These are phyloP conservation scores for Pomacea maculata DNA, from an alignment of 1,140 invertebrate genomes.

Conservation along the genomic window DNA sequence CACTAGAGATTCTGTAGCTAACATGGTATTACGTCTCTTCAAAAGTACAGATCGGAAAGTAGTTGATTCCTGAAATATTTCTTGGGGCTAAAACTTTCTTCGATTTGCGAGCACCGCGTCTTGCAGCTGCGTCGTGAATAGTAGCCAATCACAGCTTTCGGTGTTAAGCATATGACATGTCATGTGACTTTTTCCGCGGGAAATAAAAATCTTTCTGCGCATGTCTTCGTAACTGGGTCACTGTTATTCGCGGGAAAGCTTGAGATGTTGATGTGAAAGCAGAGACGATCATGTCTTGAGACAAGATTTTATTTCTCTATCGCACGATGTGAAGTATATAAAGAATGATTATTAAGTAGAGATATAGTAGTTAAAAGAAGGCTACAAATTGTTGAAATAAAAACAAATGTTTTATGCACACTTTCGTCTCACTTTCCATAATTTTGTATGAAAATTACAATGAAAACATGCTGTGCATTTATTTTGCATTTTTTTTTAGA, in stretches of 20 bases:
- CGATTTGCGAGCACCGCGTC: constrained; percentile 13
- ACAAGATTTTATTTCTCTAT: too few species aligned
- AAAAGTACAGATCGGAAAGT: neutral
- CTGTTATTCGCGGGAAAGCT: neutral
- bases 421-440: too few species aligned
- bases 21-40: constrained; percentile 1
- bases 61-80: constrained; percentile 9
- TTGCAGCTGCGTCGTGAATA: neutral
- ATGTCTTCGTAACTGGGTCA: neutral
- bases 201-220: neutral
- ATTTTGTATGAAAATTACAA: too few species aligned
- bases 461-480: too few species aligned
- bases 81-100: constrained; percentile 1
- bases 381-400: too few species aligned
- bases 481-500: too few species aligned
- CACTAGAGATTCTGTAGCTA: constrained; percentile 23
- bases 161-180: neutral
- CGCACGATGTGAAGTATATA: too few species aligned
- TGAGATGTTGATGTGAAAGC: too few species aligned
- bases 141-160: constrained; percentile 17
- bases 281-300: too few species aligned
- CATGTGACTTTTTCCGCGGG: constrained; percentile 19
- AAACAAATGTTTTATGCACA: too few species aligned
- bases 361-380: too few species aligned
- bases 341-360: too few species aligned